phyloP scores from a whole-genome alignment of 2,888 invertebrate species.

The Clusia tigrina region DNA sequence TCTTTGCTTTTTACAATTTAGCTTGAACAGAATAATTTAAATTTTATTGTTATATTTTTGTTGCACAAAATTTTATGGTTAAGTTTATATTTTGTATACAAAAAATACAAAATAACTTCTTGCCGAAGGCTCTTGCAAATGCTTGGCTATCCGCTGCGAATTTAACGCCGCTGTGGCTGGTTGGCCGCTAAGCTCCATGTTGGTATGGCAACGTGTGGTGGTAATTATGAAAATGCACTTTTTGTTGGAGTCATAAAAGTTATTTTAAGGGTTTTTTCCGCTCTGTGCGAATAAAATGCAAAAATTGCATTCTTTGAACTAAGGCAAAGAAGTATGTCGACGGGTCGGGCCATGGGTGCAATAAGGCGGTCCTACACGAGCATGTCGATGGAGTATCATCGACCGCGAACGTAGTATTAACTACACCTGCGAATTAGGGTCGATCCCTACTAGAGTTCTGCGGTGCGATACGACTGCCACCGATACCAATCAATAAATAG shows the following conservation, averaged over 20 bases:
- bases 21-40: conserved; percentile 31
- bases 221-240: conserved; percentile 37
- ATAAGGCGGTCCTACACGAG: background rate
- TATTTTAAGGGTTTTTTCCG: conserved; percentile 30
- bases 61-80: background rate
- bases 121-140: background rate
- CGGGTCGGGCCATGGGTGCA: background rate
- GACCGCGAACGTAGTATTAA: background rate
- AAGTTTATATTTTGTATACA: background rate
- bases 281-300: conserved; percentile 28
- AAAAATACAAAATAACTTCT: background rate
- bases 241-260: conserved; percentile 34
- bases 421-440: conserved; percentile 33
- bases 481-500: too few species aligned
- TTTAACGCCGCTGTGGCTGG: background rate
- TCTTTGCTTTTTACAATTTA: conserved; percentile 11
- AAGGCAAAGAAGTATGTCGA: too few species aligned
- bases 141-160: too few species aligned
- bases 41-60: conserved; percentile 30
- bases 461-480: too few species aligned
- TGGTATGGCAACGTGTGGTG: background rate
- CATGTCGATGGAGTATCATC: background rate
- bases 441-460: too few species aligned
- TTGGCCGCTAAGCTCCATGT: too few species aligned
- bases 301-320: conserved; percentile 26